These are phyloP conservation scores for Sula dactylatra DNA, from an alignment of 2,113 vertebrate genomes.

Conservation along the genomic window DNA sequence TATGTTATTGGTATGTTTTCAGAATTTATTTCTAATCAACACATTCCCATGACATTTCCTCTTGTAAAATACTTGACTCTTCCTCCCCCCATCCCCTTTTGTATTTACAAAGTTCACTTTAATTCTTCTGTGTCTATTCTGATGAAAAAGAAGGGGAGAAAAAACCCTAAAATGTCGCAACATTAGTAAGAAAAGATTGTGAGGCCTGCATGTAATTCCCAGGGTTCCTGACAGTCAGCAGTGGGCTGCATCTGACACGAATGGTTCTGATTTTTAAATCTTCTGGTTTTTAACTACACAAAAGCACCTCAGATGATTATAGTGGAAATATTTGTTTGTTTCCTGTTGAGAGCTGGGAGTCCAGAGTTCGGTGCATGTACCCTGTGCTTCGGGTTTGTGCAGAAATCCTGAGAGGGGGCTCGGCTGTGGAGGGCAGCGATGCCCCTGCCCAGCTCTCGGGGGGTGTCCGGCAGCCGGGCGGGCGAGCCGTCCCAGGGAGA, in stretches of 20 bases:
- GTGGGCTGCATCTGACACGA: background rate
- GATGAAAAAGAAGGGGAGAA: background rate
- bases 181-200: background rate
- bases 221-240: background rate
- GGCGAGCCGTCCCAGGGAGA: accelerated
- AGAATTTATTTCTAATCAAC: background rate
- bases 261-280: background rate
- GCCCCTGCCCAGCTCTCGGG: accelerated
- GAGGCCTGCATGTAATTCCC: background rate
- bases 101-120: background rate
- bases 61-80: background rate
- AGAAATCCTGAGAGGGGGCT: background rate
- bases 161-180: background rate
- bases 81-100: background rate
- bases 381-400: background rate
- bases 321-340: background rate
- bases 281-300: background rate
- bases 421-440: accelerated
- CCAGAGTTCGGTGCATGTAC: background rate
- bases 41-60: background rate
- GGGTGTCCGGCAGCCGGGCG: background rate
- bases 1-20: background rate
- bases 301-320: background rate
- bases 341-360: background rate
- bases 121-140: background rate